Percentiles rank a stretch among this genome's conserved stretches.
These are phyloP conservation scores for Panthera leo DNA, from an alignment of 2,113 vertebrate species.

Conservation along the genomic window DNA sequence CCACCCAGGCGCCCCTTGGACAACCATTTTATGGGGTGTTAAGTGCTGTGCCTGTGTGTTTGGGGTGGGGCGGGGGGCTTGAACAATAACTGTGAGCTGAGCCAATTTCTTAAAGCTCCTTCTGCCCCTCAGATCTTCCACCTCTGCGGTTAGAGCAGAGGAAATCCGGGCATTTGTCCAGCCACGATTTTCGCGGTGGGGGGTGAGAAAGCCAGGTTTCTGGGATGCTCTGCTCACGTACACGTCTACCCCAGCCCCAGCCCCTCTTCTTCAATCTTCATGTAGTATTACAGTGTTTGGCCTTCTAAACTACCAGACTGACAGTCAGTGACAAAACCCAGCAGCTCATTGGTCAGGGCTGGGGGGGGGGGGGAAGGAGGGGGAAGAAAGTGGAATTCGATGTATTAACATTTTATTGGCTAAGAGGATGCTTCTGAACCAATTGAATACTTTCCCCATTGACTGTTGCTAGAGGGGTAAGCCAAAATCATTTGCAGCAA, in stretches of 20 bases:
- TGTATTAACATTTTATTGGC: conserved; percentile 36
- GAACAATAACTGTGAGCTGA: background rate
- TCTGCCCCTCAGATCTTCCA: background rate
- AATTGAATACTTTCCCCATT: conserved; percentile 10
- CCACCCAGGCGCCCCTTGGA: too few relatives aligned
- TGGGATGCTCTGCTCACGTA: background rate
- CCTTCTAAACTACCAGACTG: conserved; percentile 13
- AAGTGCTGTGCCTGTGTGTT: background rate
- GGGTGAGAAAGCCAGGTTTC: background rate
- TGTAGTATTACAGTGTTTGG: background rate
- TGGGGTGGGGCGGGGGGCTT: background rate
- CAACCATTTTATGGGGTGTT: background rate
- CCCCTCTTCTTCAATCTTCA: background rate
- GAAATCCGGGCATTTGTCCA: conserved; percentile 40
- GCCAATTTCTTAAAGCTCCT: background rate
- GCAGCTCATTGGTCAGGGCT: conserved; percentile 7
- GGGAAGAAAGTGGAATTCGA: background rate
- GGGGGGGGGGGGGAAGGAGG: background rate
- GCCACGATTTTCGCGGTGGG: background rate
- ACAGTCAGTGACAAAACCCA: background rate
- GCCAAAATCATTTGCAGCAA: conserved; percentile 52
- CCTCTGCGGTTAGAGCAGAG: background rate
- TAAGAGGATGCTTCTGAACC: conserved; percentile 33
- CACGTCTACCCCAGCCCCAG: background rate
- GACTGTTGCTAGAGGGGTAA: conserved; percentile 44